Evolutionary conservation across 2,888 invertebrate species (phyloP).

Genomic region (Heliconius sara): DNA sequence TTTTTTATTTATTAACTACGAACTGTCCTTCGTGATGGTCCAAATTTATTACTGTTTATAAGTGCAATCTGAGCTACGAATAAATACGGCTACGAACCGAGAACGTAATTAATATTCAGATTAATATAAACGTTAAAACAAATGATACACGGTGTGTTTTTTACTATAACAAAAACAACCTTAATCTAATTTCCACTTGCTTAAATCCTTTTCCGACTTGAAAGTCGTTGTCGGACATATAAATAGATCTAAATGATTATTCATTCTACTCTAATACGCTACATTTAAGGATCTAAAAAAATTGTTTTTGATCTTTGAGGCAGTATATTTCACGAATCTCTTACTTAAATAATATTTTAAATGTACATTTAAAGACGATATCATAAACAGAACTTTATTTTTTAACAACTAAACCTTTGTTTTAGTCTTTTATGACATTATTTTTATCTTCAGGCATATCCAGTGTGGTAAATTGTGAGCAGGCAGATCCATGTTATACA

Average conservation of each 20-base stretch:
- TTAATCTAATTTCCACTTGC: conserved; percentile 32
- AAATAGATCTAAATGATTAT: conserved; percentile 35
- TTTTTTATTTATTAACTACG: no score
- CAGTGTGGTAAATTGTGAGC: neutral
- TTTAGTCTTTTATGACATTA: neutral
- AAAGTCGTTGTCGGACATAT: conserved; percentile 29
- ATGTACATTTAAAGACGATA: neutral
- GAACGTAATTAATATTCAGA: no score
- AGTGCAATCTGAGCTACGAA: no score
- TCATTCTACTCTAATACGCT: conserved; percentile 21
- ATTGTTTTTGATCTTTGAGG: conserved; percentile 33
- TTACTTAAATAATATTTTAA: conserved; percentile 9
- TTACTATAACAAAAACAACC: neutral
- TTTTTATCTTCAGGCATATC: neutral
- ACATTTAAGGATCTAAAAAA: conserved; percentile 29
- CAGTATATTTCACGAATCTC: conserved; percentile 29
- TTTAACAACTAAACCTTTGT: neutral
- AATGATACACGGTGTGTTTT: neutral
- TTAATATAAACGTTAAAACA: no score
- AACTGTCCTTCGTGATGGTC: no score
- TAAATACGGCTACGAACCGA: no score
- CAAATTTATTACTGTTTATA: no score
- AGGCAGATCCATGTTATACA: no score
- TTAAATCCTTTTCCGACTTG: conserved; percentile 31
- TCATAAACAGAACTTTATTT: neutral